Percentiles rank a stretch among this genome's conserved stretches.
phyloP scores from a whole-genome alignment of 2,888 invertebrate genomes.

The Elegia similella region DNA sequence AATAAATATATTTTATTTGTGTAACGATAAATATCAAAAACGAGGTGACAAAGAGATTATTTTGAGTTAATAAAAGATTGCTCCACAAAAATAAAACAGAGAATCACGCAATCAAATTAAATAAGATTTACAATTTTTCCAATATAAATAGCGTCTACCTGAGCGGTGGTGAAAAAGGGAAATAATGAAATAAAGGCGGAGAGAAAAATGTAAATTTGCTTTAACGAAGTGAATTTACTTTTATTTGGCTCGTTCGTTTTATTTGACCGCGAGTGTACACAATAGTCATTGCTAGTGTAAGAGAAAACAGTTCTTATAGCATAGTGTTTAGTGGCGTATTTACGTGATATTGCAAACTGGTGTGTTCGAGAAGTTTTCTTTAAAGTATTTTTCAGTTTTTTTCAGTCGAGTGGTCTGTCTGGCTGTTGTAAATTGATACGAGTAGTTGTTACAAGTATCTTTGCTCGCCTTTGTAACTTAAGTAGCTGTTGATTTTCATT shows the following conservation, averaged over 20 bases:
- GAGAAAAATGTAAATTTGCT: slow-evolving; percentile 70
- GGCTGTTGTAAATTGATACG: slow-evolving; percentile 54
- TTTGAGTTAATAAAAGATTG: slow-evolving; percentile 9
- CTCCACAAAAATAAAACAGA: slow-evolving; percentile 31
- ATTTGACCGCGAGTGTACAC: slow-evolving; percentile 40
- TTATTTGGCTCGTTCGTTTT: slow-evolving; percentile 39
- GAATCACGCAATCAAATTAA: slow-evolving; percentile 45
- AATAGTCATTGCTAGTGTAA: slow-evolving; percentile 30
- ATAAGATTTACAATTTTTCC: slow-evolving; percentile 31
- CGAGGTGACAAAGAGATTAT: slow-evolving; percentile 16
- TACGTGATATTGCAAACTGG: slow-evolving; percentile 25
- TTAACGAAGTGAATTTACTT: slow-evolving; percentile 69
- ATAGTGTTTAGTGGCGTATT: slow-evolving; percentile 21
- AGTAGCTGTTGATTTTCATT: not conserved
- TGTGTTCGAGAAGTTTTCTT: slow-evolving; percentile 28
- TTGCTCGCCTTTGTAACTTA: slow-evolving; percentile 4
- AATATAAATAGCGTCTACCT: slow-evolving; percentile 43
- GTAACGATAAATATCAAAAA: not conserved
- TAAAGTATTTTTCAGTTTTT: slow-evolving; percentile 45
- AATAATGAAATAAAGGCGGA: slow-evolving; percentile 55
- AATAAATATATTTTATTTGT: slow-evolving; percentile 1
- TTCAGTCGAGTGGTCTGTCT: slow-evolving; percentile 39
- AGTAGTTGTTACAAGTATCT: slow-evolving; percentile 40
- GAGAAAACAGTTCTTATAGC: slow-evolving; percentile 22
- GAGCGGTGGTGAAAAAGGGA: slow-evolving; percentile 32